These are phyloP conservation scores for Vollenhovia emeryi DNA, from an alignment of 1,140 invertebrate genomes.

Conservation along the genomic window DNA sequence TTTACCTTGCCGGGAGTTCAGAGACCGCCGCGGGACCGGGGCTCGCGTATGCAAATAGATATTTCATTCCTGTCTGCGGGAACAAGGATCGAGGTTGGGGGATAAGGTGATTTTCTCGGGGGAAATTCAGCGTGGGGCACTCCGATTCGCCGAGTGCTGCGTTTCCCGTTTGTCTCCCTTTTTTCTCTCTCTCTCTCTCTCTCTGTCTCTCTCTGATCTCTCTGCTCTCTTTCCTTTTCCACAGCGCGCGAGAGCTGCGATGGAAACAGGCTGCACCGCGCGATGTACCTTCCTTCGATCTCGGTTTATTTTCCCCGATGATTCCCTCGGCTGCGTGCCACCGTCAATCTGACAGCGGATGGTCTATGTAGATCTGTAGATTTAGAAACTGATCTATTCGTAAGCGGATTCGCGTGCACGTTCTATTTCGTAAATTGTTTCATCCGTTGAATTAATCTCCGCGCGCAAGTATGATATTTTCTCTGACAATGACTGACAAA, in stretches of 20 bases:
- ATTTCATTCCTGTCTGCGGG: slow-evolving; percentile 74
- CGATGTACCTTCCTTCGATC: slow-evolving; percentile 44
- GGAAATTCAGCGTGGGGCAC: slow-evolving; percentile 72
- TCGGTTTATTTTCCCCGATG: slow-evolving; percentile 68
- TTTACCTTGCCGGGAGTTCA: slow-evolving; percentile 67
- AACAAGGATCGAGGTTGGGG: slow-evolving; percentile 68
- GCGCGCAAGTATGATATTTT: neutral
- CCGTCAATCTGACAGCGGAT: slow-evolving; percentile 6
- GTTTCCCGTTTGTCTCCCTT: slow-evolving; percentile 58
- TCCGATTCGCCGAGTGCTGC: slow-evolving; percentile 58
- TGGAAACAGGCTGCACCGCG: slow-evolving; percentile 16
- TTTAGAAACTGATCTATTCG: slow-evolving; percentile 8
- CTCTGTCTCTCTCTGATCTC: no score
- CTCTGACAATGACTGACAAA: neutral
- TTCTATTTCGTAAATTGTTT: neutral
- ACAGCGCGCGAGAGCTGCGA: neutral
- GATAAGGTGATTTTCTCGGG: slow-evolving; percentile 74
- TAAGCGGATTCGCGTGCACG: neutral
- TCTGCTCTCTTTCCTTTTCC: neutral
- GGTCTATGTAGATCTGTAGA: neutral
- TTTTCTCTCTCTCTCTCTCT: neutral
- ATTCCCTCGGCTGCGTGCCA: slow-evolving; percentile 27
- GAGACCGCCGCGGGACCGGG: slow-evolving; percentile 54
- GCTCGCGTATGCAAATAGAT: slow-evolving; percentile 75
- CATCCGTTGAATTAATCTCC: neutral